Evolutionary conservation across 2,113 vertebrate genomes (phyloP), one percentile per base, ranked within the genome.

Genomic region (Carlito syrichta): DNA sequence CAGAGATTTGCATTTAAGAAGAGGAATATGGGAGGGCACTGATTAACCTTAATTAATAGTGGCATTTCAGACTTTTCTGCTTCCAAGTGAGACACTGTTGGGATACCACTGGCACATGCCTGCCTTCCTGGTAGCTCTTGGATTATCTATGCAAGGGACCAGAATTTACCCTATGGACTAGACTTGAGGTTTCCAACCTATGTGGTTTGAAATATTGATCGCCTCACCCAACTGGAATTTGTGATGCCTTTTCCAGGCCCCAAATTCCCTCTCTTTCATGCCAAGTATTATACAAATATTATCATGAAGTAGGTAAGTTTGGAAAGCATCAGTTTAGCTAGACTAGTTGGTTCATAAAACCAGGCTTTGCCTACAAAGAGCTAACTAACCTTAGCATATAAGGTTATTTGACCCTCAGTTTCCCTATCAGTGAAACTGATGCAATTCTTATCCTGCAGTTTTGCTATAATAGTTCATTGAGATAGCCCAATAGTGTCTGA

Each of bases 361-460:
- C 84, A 63, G 16, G 48, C 30, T 77, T 91, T 73, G 22, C 35
- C 52, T 95, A 54, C 62, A 12, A 94, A 58, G 77, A 77, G n/a
- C 23, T 63, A 89, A 92, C 38, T 78, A 60, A 23, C 32, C 38
- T n/a, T n/a, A 96, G 40, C 23, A 69, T 19, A 69, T 9, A 5
- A n/a, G 63, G 48, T 66, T 91, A 81, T 68, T 78, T 86, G 62
- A 94, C 35, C 58, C 38, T 94, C 45, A 89, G n/a, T 95, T 87
- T 91, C 32, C 56, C 87, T n/a, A 76, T 91, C 10, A 63, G 74
- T 2, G n/a, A 94, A 96, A 89, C n/a, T 63, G 22, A 43, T 81
- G 30, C 56, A 81, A 63, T 43, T 95, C 16, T 77, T 73, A 50
- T n/a, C 48, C 16, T 0, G 7, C 6, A 48, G 50, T 81, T 97